phyloP scores from a whole-genome alignment of 2,797 vertebrate species.

The Amniataba percoides region DNA sequence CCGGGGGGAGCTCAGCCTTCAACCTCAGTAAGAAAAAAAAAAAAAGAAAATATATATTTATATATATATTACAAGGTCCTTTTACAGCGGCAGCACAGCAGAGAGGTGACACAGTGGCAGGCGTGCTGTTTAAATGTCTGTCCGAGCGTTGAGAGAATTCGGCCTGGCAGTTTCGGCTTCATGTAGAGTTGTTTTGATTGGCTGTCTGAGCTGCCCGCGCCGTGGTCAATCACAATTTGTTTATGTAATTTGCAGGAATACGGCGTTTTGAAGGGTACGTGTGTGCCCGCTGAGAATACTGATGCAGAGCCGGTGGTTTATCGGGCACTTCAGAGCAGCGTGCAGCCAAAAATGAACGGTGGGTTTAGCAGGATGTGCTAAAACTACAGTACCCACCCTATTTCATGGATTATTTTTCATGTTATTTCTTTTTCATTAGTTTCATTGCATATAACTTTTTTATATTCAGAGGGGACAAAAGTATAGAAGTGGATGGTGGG shows the following conservation, averaged over 20 bases:
- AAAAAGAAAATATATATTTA: too few relatives aligned
- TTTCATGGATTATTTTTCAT: constrained; percentile 31
- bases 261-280: constrained; percentile 41
- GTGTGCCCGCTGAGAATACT: constrained; percentile 51
- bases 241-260: constrained; percentile 68
- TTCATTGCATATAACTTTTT: too few relatives aligned
- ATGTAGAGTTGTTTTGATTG: constrained; percentile 69
- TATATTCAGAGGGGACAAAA: background rate
- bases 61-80: constrained; percentile 52
- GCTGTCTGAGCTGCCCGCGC: constrained; percentile 60
- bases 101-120: constrained; percentile 47
- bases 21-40: constrained; percentile 9
- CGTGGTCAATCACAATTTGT: constrained; percentile 69
- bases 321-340: constrained; percentile 37
- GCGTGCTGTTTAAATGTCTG: constrained; percentile 54
- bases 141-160: constrained; percentile 47
- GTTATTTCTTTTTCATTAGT: constrained; percentile 40
- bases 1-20: constrained; percentile 31
- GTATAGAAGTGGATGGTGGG: background rate
- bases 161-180: constrained; percentile 46
- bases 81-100: constrained; percentile 30
- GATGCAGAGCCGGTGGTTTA: constrained; percentile 58
- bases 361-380: constrained; percentile 14
- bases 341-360: constrained; percentile 20
- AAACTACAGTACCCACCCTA: constrained; percentile 11